Evolutionary conservation across 2,797 vertebrate genomes (phyloP), one percentile per base, ranked within the genome.

Genomic region (Sparidentex hasta): DNA sequence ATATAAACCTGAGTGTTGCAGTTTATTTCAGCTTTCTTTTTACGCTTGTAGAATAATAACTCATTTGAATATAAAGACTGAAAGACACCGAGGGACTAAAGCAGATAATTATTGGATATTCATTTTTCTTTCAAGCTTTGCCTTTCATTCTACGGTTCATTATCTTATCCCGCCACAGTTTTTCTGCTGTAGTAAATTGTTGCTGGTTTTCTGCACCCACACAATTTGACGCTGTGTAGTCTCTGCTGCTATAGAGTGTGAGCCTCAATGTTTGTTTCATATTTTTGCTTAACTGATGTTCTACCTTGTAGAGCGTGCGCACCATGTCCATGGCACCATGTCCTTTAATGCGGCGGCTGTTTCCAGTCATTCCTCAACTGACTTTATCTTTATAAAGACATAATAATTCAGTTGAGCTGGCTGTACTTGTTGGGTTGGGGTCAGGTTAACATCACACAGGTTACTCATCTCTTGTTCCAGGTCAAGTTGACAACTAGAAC

Each of bases 21-120:
- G 25, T 67, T 74, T 51, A 43, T 74, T 77, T 79, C 69, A 59
- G 74, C 33, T 74, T 73, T 82, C 16, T 29, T 25, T 16, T 47
- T 7, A 59, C 47, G 27, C 14, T 48, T 54, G n/a, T 63, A n/a
- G 5, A 8, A 43, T 52, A 33, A 44, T 41, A 7, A 7, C 41
- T 63, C 1, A 33, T 33, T 41, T 51, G 2, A 51, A 61, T 51
- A 2, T 50, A 27, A 69, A 65, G 23, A 51, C 59, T 21, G 23
- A 29, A 54, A 64, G 38, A 33, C 5, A 13, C 5, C 46, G 48
- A 44, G 43, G 29, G 43, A 65, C 17, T 20, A 54, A 52, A 51
- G 18, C 29, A 64, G 62, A 54, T 54, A 5, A 23, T 65, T 44
- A 41, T 56, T 33, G 25, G 46, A 43, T 16, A 25, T 29, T 16